Evolutionary conservation across 2,888 invertebrate genomes (phyloP).

Genomic region (Chydorus sphaericus): DNA sequence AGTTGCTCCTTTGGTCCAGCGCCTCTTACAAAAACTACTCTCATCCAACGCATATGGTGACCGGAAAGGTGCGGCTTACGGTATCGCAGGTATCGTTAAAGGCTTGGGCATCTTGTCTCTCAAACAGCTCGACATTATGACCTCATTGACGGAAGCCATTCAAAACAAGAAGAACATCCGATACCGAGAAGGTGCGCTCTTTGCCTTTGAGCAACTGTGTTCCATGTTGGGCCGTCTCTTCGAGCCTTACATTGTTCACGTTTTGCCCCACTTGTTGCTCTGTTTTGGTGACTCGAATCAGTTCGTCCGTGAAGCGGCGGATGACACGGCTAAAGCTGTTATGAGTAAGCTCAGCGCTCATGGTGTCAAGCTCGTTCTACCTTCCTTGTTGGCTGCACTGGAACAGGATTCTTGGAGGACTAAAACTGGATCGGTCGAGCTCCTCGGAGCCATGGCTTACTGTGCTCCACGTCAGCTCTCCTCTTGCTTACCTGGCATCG

Average conservation of each 20-base stretch:
- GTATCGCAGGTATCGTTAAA: conserved; percentile 86
- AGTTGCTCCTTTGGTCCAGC: conserved; percentile 72
- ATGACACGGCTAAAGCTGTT: conserved; percentile 89
- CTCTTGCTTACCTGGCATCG: conserved; percentile 92
- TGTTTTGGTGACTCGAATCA: conserved; percentile 93
- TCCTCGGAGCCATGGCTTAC: conserved; percentile 95
- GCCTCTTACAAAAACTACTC: conserved; percentile 68
- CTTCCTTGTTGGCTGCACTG: conserved; percentile 77
- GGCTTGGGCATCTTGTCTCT: conserved; percentile 90
- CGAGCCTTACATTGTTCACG: conserved; percentile 97
- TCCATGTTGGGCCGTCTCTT: conserved; percentile 87
- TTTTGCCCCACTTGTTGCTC: conserved; percentile 80
- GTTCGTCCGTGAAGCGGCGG: conserved; percentile 89
- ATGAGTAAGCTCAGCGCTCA: conserved; percentile 84
- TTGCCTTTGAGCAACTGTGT: conserved; percentile 95
- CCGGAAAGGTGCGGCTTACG: conserved; percentile 90
- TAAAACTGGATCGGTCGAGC: conserved; percentile 87
- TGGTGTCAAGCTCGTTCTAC: conserved; percentile 93
- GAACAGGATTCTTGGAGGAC: conserved; percentile 99
- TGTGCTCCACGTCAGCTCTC: conserved; percentile 98
- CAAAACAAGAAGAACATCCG: conserved; percentile 94
- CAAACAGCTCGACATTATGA: conserved; percentile 92
- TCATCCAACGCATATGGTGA: conserved; percentile 88
- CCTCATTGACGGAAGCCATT: conserved; percentile 76
- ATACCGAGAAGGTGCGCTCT: conserved; percentile 84